A percentile compares a stretch with the other conserved stretches of the same genome.
phyloP scores from a whole-genome alignment of 2,888 invertebrate species.

The Erynnis tages region DNA sequence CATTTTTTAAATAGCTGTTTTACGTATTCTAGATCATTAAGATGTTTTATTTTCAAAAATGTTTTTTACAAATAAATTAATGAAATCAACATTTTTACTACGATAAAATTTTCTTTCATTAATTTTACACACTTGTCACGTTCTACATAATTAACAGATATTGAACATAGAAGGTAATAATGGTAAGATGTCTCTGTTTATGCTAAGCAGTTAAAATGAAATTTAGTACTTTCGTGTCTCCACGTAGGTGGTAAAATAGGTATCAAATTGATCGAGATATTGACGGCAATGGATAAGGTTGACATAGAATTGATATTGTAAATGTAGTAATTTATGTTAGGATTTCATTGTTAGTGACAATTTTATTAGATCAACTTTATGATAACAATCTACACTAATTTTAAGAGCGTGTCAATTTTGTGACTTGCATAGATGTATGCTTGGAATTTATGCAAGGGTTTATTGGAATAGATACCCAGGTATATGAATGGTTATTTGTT shows the following conservation, averaged over 20 bases:
- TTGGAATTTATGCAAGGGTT: too few species aligned
- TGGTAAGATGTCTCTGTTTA: neutral
- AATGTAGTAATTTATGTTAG: constrained; percentile 13
- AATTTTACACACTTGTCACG: too few species aligned
- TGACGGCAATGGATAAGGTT: constrained; percentile 22
- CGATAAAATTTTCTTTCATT: too few species aligned
- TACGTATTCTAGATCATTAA: too few species aligned
- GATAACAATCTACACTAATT: neutral
- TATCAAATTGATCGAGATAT: constrained; percentile 20
- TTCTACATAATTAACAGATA: neutral
- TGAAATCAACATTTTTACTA: too few species aligned
- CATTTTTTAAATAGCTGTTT: too few species aligned
- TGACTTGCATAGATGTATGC: too few species aligned
- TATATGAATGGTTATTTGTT: too few species aligned
- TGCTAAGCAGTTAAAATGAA: constrained; percentile 5
- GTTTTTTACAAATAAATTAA: too few species aligned
- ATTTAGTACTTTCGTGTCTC: constrained; percentile 23
- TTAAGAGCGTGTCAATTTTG: too few species aligned
- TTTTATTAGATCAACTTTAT: constrained; percentile 8
- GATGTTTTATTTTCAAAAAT: too few species aligned
- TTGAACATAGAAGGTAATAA: neutral
- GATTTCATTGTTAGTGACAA: neutral
- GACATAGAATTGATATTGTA: constrained; percentile 13
- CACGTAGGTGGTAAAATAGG: constrained; percentile 27
- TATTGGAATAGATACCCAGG: too few species aligned